Evolutionary conservation across 2,888 invertebrate genomes (phyloP).

Genomic region (Tenthredo distinguenda): DNA sequence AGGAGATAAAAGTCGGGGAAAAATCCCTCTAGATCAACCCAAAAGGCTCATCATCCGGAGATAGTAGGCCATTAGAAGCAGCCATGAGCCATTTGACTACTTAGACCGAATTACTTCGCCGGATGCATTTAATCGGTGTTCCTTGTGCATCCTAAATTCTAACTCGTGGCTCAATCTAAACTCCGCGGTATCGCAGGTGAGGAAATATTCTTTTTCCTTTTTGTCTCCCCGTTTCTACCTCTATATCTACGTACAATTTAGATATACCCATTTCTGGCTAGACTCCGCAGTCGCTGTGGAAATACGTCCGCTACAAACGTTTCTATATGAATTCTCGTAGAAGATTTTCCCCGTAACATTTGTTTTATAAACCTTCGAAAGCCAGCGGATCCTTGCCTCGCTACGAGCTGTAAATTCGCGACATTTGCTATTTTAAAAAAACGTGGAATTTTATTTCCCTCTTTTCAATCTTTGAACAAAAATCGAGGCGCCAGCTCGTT

Average conservation of each 20-base stretch:
- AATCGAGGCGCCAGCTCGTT: background rate
- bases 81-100: constrained; percentile 44
- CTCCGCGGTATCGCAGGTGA: constrained; percentile 10
- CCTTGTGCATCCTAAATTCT: background rate
- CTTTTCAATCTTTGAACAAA: background rate
- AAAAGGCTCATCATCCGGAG: constrained; percentile 10
- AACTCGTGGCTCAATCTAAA: background rate
- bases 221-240: too few relatives aligned
- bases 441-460: background rate
- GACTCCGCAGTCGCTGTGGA: too few relatives aligned
- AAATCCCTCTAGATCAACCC: background rate
- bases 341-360: too few relatives aligned
- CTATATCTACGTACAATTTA: too few relatives aligned
- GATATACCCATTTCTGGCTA: too few relatives aligned
- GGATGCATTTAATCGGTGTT: constrained; percentile 15
- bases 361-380: too few relatives aligned
- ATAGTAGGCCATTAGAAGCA: constrained; percentile 45
- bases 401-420: background rate
- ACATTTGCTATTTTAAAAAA: background rate
- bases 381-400: too few relatives aligned
- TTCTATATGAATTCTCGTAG: too few relatives aligned
- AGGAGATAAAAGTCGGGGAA: constrained; percentile 21
- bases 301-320: too few relatives aligned
- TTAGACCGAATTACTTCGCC: constrained; percentile 35
- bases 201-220: background rate